Base-by-base conservation (phyloP, 2,888 invertebrate species). In the Drosophila demipolita region DNA sequence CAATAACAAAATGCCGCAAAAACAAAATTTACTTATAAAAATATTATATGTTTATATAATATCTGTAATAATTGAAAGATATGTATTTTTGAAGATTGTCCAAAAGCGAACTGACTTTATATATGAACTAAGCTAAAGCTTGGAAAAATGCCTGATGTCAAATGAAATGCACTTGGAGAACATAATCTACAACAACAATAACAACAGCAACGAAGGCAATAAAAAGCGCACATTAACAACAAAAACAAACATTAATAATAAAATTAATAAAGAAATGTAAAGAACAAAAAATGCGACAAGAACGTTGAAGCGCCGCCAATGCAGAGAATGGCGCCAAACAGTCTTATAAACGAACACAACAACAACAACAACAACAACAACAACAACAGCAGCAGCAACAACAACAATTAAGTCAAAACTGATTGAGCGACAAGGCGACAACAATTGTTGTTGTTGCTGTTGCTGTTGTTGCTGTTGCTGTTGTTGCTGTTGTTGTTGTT, bases 271-370 rank as follows among this genome's bases (percentile, higher is more conserved):
- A 29, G 3, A 50, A 29, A 50, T 6, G 5, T 29, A 17, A 23
- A 12, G 4, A 33, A 33, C 17, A 35, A 15, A 66, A 53, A 45
- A 45, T 45, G 20, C 59, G 53, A 54, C 26, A 36, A 61, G 48
- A 38, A n/a, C 17, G 59, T 64, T 59, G 58, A 40, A 53, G 66
- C 53, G 60, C 75, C 66, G 40, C 58, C 52, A 57, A 45, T 64
- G 75, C 67, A 53, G 64, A 59, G 74, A 74, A 80, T 76, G 85
- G 89, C 89, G 87, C 88, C 87, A 89, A 85, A 89, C 86, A 72
- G 87, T 87, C 87, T 86, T 89, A 82, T 87, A 74, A 72, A 72
- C 73, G 54, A 33, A 53, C 58, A 59, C 71, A 59, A 50, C 69
- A 65, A 48, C 54, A 62, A 54, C 64, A 66, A 57, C 67, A 61